Evolutionary conservation across 2,797 vertebrate species (phyloP), one percentile per base, ranked within the genome.

Genomic region (Enteromius fasciolatus): DNA sequence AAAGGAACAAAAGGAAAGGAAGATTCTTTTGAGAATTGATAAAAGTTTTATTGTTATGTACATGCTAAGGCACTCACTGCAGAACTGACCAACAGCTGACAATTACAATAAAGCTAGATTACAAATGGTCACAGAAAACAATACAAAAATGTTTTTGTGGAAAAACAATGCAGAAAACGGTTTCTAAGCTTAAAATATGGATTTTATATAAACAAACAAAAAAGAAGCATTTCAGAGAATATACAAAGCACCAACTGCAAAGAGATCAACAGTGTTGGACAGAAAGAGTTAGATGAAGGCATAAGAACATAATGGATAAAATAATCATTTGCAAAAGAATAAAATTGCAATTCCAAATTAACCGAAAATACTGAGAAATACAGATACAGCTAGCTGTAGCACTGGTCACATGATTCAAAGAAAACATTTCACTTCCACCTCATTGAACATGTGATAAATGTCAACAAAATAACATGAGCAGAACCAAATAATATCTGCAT

Each of bases 11-110:
- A n/a, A n/a, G n/a, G n/a, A n/a, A n/a, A n/a, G n/a, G n/a, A n/a
- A n/a, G n/a, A n/a, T n/a, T n/a, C n/a, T 0, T 39, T 17, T 23
- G 33, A 41, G 14, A 59, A 59, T 10, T 17, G 20, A 59, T 57
- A 59, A 39, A 57, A 4, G 50, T 64, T 78, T 66, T 66, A 77
- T 77, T 64, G 25, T 64, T 77, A 54, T 72, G 36, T 63, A 50
- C 41, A 73, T 23, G 39, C 25, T 48, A 63, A 72, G 68, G 78
- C 78, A 80, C 78, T 80, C 50, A 80, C 50, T 59, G 39, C 59
- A 36, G 4, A 81, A 73, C 41, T 73, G 41, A 81, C 41, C 28
- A 46, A 69, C 17, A 23, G 25, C 44, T 33, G 25, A 44, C 36
- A 79, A 5, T 3, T 44, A 39, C 12, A 68, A 18, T 25, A 70